Conservation (phyloP, 2,888 invertebrate genomes). For the Troides oblongomaculatus region DNA sequence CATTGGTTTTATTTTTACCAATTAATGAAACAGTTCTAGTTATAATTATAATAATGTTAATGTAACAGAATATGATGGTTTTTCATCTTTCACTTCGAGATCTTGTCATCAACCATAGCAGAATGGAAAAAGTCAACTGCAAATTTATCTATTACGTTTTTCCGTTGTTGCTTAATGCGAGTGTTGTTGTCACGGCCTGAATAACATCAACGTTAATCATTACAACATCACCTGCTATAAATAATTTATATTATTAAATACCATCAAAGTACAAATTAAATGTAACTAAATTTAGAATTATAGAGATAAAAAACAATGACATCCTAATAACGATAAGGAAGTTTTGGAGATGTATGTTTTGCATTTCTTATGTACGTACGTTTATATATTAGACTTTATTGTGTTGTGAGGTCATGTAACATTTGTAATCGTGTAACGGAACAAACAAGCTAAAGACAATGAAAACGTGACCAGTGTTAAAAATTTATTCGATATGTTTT, state of each 20-base stretch:
- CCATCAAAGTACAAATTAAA: neutral
- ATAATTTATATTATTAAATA: slow-evolving; percentile 12
- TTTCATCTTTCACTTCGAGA: neutral
- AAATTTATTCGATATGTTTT: slow-evolving; percentile 7
- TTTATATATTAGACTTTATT: neutral
- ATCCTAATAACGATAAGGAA: too few species aligned
- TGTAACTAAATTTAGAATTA: neutral
- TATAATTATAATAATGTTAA: neutral
- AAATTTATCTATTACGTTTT: slow-evolving; percentile 20
- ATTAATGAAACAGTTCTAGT: too few species aligned
- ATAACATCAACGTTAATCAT: slow-evolving; percentile 23
- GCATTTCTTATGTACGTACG: neutral
- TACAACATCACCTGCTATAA: slow-evolving; percentile 21
- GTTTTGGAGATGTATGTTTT: too few species aligned
- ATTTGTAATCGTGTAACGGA: slow-evolving; percentile 19
- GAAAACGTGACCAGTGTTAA: slow-evolving; percentile 20
- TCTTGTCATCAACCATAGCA: neutral
- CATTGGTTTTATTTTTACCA: neutral
- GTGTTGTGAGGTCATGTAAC: slow-evolving; percentile 9
- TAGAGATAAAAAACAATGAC: too few species aligned
- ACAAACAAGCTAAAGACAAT: slow-evolving; percentile 20
- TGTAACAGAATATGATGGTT: neutral
- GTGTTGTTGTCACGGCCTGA: slow-evolving; percentile 31
- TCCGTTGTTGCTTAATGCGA: slow-evolving; percentile 22
- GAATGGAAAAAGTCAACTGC: neutral